These are phyloP conservation scores for Erebia ligea DNA, from an alignment of 2,888 invertebrate genomes.

Conservation along the genomic window DNA sequence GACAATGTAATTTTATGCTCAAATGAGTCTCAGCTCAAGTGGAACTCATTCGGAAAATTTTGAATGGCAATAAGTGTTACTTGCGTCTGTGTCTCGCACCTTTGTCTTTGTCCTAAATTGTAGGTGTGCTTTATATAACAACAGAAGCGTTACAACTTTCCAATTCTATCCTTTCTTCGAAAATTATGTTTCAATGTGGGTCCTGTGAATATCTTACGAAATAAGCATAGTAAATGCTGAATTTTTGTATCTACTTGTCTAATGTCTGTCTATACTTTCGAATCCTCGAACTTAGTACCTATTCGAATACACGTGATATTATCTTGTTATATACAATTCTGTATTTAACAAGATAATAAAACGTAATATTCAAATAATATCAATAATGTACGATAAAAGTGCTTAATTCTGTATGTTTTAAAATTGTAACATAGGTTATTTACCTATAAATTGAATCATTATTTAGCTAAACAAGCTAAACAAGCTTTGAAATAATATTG, in stretches of 20 bases:
- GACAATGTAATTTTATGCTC: constrained; percentile 83
- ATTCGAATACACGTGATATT: background rate
- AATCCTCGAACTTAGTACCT: too few relatives aligned
- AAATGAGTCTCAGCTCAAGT: constrained; percentile 77
- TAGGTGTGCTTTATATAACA: constrained; percentile 78
- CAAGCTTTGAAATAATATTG: constrained; percentile 12
- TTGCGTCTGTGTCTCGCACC: constrained; percentile 63
- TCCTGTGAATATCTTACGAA: constrained; percentile 32
- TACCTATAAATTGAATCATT: background rate
- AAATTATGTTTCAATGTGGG: constrained; percentile 32
- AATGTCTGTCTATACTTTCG: too few relatives aligned
- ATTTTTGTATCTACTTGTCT: too few relatives aligned
- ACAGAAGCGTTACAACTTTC: constrained; percentile 76
- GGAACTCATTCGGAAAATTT: constrained; percentile 78
- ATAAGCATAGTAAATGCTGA: background rate
- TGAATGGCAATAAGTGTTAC: constrained; percentile 72
- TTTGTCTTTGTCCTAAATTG: constrained; percentile 74
- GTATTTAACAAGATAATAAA: too few relatives aligned
- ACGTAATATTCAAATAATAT: too few relatives aligned
- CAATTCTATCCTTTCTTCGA: constrained; percentile 48
- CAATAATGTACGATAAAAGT: too few relatives aligned
- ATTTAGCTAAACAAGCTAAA: background rate
- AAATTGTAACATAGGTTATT: too few relatives aligned
- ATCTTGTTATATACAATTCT: background rate
- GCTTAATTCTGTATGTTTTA: too few relatives aligned